Conservation (phyloP, 2,888 invertebrate genomes). For the Acanthacorydalis orientalis region DNA sequence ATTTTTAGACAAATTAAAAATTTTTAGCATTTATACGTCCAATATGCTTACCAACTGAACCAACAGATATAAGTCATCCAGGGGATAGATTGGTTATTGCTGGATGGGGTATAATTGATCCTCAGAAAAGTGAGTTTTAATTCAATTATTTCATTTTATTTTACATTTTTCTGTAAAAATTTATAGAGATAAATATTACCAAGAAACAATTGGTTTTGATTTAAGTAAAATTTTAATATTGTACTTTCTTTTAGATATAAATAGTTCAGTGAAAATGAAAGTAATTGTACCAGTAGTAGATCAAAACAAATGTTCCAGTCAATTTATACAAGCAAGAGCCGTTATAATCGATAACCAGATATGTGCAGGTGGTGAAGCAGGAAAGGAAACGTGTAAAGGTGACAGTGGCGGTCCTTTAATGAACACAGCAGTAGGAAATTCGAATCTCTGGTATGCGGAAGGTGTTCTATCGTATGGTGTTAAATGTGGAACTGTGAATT, state of each 20-base stretch:
- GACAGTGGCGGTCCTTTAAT: conserved; percentile 9
- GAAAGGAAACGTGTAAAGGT: conserved; percentile 7
- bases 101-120: conserved; percentile 22
- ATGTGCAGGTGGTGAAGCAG: conserved; percentile 20
- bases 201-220: no score
- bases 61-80: conserved; percentile 14
- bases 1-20: background rate
- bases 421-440: conserved; percentile 12
- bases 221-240: no score
- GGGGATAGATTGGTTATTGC: conserved; percentile 19
- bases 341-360: conserved; percentile 27
- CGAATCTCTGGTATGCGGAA: conserved; percentile 25
- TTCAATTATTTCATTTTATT: no score
- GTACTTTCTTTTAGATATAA: conserved; percentile 7
- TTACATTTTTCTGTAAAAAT: no score
- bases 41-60: conserved; percentile 19
- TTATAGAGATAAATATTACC: no score
- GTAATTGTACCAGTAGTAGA: conserved; percentile 9
- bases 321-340: conserved; percentile 27
- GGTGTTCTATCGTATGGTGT: conserved; percentile 47
- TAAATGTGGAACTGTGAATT: conserved; percentile 32
- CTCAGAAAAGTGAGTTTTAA: background rate
- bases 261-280: conserved; percentile 9
- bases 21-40: conserved; percentile 13
- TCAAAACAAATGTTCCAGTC: conserved; percentile 10